These are phyloP conservation scores for Lochmaea capreae DNA, from an alignment of 2,888 invertebrate genomes.

Conservation along the genomic window DNA sequence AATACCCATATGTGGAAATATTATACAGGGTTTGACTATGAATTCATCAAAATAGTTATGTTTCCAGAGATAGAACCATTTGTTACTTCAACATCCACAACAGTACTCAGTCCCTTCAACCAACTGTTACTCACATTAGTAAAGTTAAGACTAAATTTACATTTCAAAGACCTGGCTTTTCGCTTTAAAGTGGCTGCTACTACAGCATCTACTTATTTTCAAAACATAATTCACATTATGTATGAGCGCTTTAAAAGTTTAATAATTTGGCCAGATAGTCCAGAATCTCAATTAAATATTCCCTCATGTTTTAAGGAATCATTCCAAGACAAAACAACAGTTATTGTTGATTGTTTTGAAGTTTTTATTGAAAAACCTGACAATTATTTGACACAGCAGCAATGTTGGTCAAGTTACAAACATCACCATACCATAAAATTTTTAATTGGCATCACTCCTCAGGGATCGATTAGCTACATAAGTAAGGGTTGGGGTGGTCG, in stretches of 20 bases:
- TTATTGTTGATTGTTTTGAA: constrained; percentile 43
- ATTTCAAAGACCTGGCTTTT: constrained; percentile 38
- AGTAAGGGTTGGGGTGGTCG: constrained; percentile 33
- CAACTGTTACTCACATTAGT: constrained; percentile 36
- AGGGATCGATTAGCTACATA: constrained; percentile 31
- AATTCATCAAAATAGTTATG: constrained; percentile 25
- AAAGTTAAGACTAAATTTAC: constrained; percentile 34
- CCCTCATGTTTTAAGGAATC: constrained; percentile 43
- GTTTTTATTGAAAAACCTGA: constrained; percentile 41
- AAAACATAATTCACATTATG: constrained; percentile 24
- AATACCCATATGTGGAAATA: constrained; percentile 19
- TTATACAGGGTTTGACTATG: constrained; percentile 29
- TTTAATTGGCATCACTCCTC: constrained; percentile 41
- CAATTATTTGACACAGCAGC: constrained; percentile 31
- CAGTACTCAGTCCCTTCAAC: constrained; percentile 26
- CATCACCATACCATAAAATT: too few relatives aligned
- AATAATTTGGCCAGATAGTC: constrained; percentile 41
- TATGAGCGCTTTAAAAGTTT: constrained; percentile 35
- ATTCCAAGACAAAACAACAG: constrained; percentile 42
- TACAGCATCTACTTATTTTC: constrained; percentile 33
- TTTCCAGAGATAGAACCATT: constrained; percentile 29
- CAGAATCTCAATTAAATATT: constrained; percentile 35
- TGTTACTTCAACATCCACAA: too few relatives aligned
- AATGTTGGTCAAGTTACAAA: constrained; percentile 45
- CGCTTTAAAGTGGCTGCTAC: constrained; percentile 22